phyloP scores from a whole-genome alignment of 2,888 invertebrate genomes.

The Trachelus iudaicus region DNA sequence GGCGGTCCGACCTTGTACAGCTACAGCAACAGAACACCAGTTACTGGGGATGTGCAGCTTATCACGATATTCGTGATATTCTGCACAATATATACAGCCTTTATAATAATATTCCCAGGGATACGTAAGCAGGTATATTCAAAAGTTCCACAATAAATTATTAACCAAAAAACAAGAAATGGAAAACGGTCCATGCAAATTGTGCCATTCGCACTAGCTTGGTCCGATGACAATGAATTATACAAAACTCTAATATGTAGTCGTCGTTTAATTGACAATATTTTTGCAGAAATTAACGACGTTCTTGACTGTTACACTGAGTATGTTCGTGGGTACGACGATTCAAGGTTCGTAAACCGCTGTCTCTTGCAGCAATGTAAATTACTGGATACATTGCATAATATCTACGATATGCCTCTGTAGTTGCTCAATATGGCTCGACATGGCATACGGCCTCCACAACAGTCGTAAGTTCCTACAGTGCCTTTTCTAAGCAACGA shows the following conservation, averaged over 20 bases:
- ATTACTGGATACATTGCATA: conserved; percentile 7
- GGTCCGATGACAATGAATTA: background rate
- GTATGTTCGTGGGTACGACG: conserved; percentile 92
- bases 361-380: conserved; percentile 4
- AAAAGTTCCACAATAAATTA: conserved; percentile 1
- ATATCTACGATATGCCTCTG: conserved; percentile 5
- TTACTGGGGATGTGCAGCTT: conserved; percentile 91
- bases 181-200: background rate
- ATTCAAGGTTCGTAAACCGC: conserved; percentile 81
- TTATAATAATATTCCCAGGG: conserved; percentile 96
- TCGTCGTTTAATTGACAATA: conserved; percentile 24
- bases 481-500: conserved; percentile 90
- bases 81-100: conserved; percentile 91
- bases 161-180: background rate
- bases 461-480: conserved; percentile 86
- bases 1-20: conserved; percentile 97
- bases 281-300: conserved; percentile 88
- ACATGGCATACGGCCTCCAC: conserved; percentile 92
- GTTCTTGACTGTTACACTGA: conserved; percentile 90
- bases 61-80: conserved; percentile 89
- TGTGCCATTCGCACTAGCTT: background rate
- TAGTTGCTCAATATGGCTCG: conserved; percentile 91
- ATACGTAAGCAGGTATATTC: conserved; percentile 87
- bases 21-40: conserved; percentile 94
- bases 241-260: background rate